These are phyloP conservation scores for Bhutanitis thaidina DNA, from an alignment of 2,888 invertebrate species.

Conservation along the genomic window DNA sequence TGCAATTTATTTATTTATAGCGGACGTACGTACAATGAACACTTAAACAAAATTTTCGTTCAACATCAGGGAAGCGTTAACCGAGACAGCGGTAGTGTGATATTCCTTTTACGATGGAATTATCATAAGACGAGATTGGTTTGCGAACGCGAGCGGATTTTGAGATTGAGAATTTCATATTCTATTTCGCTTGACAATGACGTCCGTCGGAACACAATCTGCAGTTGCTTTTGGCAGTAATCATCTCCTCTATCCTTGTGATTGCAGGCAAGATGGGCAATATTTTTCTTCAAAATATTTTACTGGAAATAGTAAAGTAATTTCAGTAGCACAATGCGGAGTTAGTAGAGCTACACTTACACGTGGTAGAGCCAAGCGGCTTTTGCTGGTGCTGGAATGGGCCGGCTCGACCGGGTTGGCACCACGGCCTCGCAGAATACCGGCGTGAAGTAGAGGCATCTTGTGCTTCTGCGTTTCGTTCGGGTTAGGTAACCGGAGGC, in stretches of 20 bases:
- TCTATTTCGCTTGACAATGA: conserved; percentile 15
- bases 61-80: conserved; percentile 2
- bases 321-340: too few relatives aligned
- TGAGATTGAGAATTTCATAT: conserved; percentile 23
- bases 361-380: too few relatives aligned
- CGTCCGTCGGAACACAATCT: conserved; percentile 3
- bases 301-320: too few relatives aligned
- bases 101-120: conserved; percentile 15
- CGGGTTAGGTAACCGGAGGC: too few relatives aligned
- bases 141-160: conserved; percentile 18
- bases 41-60: neutral
- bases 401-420: too few relatives aligned
- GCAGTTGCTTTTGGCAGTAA: conserved; percentile 23
- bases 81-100: conserved; percentile 1
- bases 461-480: too few relatives aligned
- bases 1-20: conserved; percentile 8
- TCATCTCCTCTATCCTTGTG: conserved; percentile 20
- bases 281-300: too few relatives aligned
- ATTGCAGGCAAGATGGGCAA: too few relatives aligned
- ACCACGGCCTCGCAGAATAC: too few relatives aligned
- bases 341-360: too few relatives aligned
- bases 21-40: conserved; percentile 1
- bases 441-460: too few relatives aligned
- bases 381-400: too few relatives aligned
- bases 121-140: conserved; percentile 16